phyloP scores from a whole-genome alignment of 2,113 vertebrate genomes.

The Pterocles orientalis region DNA sequence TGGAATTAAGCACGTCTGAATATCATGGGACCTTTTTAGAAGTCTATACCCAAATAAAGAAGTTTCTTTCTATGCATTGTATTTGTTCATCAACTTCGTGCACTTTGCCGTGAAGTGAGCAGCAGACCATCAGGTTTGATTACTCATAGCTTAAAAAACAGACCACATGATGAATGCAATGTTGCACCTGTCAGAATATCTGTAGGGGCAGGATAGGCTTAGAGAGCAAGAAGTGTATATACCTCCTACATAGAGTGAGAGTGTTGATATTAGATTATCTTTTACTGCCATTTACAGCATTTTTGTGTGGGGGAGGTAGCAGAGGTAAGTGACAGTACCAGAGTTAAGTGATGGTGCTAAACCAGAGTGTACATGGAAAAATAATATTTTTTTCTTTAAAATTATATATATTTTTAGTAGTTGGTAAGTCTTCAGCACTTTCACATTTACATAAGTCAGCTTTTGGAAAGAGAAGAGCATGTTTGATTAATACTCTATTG shows the following conservation, averaged over 20 bases:
- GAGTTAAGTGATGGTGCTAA: background rate
- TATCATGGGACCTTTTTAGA: background rate
- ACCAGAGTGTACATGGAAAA: background rate
- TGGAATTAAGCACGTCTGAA: background rate
- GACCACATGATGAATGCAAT: background rate
- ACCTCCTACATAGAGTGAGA: background rate
- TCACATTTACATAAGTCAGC: background rate
- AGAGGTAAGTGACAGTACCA: background rate
- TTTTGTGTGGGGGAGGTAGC: background rate
- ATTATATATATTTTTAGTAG: background rate
- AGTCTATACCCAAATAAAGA: background rate
- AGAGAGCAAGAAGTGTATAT: background rate
- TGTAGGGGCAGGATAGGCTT: background rate
- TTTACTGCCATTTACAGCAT: background rate
- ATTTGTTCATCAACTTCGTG: background rate
- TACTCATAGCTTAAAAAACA: background rate
- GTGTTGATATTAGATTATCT: background rate
- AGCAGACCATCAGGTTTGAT: background rate
- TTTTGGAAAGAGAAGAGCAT: background rate
- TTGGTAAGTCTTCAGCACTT: background rate
- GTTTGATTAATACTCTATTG: background rate
- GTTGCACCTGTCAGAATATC: background rate
- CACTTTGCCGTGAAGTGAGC: background rate
- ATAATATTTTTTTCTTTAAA: background rate
- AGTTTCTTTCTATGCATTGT: background rate